Evolutionary conservation across 2,113 vertebrate species (phyloP), one percentile per base, ranked within the genome.

Genomic region (Glaucomys volans): DNA sequence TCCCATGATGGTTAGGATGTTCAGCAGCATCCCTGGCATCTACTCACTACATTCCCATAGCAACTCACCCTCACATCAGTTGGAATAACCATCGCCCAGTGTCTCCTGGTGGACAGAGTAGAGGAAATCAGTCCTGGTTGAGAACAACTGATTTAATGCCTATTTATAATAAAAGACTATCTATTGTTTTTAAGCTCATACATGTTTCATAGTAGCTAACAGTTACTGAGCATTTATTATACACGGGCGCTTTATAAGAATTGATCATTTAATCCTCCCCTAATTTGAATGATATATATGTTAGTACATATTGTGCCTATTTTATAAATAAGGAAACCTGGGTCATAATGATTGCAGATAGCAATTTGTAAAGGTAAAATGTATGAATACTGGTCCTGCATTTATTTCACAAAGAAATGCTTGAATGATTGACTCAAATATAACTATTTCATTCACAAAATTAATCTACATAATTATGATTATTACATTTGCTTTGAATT

Each of bases 371-470:
- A 76, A 91, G 14, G 28, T 67, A 50, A 26, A 6, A 40, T 35
- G 18, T 28, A 12, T 54, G 59, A 57, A 62, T 37, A 12, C 4
- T 92, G 8, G 52, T 66, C 32, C 18, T 80, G 5, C 2, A 20
- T 69, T 90, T 91, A 83, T 17, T 76, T 81, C 30, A 94, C 37
- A 92, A 82, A 75, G 12, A 80, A 71, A 28, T 79, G 20, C 1
- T 90, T 79, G 14, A 82, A 64, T 57, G 90, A 28, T 62, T 59
- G 20, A 62, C 7, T 3, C 76, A 92, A 90, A 7, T 67, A 24
- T 20, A 94, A 44, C 14, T 74, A 90, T 79, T 66, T 90, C 11
- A 32, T 52, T 67, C 47, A 67, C 32, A 76, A 66, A 96, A 90
- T 69, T 42, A 84, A 62, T 90, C 37, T 85, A 64, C 9, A n/a